Evolutionary conservation across 1,140 invertebrate species (phyloP).

Genomic region (Diabrotica virgifera): DNA sequence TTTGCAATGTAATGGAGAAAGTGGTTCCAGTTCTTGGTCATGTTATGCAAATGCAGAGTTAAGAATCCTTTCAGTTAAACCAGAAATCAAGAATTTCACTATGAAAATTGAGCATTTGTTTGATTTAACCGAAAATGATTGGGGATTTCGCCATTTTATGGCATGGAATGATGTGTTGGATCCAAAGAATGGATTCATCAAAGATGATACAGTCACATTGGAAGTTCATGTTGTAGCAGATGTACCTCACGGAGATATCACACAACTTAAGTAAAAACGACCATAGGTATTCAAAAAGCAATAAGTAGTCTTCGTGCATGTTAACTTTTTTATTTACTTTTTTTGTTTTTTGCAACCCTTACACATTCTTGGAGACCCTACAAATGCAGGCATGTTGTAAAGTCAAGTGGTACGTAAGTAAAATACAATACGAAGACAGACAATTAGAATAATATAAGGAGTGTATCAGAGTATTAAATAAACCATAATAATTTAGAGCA

Average conservation of each 20-base stretch:
- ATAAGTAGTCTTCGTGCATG: no score
- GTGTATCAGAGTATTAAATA: no score
- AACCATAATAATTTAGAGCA: no score
- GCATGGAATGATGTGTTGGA: constrained; percentile 92
- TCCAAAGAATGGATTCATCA: constrained; percentile 90
- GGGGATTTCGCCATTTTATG: constrained; percentile 97
- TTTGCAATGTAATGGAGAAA: constrained; percentile 91
- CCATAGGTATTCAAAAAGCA: no score
- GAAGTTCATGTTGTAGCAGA: constrained; percentile 96
- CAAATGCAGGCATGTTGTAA: no score
- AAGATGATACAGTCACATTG: constrained; percentile 92
- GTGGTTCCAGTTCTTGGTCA: constrained; percentile 93
- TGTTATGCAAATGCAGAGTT: constrained; percentile 94
- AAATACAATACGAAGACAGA: no score
- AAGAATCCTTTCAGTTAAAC: constrained; percentile 79
- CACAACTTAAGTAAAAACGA: no score
- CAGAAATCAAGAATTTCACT: constrained; percentile 78
- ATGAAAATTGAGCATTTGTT: constrained; percentile 67
- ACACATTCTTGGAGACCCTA: no score
- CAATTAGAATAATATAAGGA: no score
- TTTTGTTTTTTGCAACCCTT: no score
- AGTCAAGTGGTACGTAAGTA: no score
- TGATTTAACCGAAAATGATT: constrained; percentile 90
- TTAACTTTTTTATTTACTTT: no score
- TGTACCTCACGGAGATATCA: constrained; percentile 97